A percentile compares a stretch with the other conserved stretches of the same genome.
These are phyloP conservation scores for Stenoptilia bipunctidactyla DNA, from an alignment of 2,888 invertebrate genomes.

Conservation along the genomic window DNA sequence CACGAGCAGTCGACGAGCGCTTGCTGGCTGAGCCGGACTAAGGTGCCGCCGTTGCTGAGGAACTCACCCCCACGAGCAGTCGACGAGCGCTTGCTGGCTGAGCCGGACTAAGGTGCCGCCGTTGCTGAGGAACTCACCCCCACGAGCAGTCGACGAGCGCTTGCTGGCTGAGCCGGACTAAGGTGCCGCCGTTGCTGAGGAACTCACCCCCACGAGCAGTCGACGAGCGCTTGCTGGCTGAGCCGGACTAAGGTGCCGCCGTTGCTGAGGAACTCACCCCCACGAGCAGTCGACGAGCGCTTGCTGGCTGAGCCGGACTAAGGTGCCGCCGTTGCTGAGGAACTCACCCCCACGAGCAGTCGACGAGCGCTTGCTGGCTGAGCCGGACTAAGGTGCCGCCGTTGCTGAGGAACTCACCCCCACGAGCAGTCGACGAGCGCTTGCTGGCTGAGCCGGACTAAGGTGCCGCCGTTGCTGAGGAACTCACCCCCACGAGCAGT, in stretches of 20 bases:
- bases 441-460: slow-evolving; percentile 91
- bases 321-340: slow-evolving; percentile 82
- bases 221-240: slow-evolving; percentile 94
- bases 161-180: slow-evolving; percentile 91
- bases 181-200: slow-evolving; percentile 82
- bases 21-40: slow-evolving; percentile 91
- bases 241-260: slow-evolving; percentile 84
- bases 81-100: slow-evolving; percentile 94
- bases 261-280: slow-evolving; percentile 83
- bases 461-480: slow-evolving; percentile 82
- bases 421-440: slow-evolving; percentile 96
- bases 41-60: slow-evolving; percentile 82
- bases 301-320: slow-evolving; percentile 91
- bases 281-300: slow-evolving; percentile 96
- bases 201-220: slow-evolving; percentile 93
- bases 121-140: slow-evolving; percentile 83
- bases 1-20: slow-evolving; percentile 96
- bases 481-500: slow-evolving; percentile 93
- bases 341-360: slow-evolving; percentile 93
- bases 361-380: slow-evolving; percentile 94
- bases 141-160: slow-evolving; percentile 96
- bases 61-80: slow-evolving; percentile 93
- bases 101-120: slow-evolving; percentile 84
- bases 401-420: slow-evolving; percentile 83
- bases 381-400: slow-evolving; percentile 84